These are phyloP conservation scores for Melospiza georgiana DNA, from an alignment of 2,113 vertebrate species.

Conservation along the genomic window DNA sequence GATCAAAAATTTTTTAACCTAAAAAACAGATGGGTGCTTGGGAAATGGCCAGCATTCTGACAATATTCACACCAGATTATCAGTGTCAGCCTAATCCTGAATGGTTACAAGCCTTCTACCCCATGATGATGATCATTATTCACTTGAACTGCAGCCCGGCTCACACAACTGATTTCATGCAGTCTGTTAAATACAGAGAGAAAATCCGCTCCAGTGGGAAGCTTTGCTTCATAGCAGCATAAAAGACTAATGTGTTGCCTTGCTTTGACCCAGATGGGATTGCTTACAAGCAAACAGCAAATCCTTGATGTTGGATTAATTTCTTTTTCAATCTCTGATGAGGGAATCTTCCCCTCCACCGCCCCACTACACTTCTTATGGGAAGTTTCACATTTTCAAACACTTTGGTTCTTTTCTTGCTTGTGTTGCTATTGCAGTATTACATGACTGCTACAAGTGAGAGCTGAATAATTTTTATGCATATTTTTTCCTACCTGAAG, in stretches of 20 bases:
- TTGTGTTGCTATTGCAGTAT: not conserved
- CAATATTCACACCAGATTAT: not conserved
- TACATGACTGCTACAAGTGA: not conserved
- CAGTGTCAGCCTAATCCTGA: not conserved
- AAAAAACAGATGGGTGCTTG: not conserved
- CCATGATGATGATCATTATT: not conserved
- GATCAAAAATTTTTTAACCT: not conserved
- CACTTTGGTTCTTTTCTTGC: not conserved
- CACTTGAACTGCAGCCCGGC: not conserved
- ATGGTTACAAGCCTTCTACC: not conserved
- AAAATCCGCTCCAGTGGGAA: not conserved
- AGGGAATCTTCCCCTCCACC: not conserved
- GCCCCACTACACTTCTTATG: accelerated
- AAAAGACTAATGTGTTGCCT: not conserved
- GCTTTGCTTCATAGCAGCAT: not conserved
- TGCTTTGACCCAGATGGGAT: not conserved
- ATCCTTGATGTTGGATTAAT: not conserved
- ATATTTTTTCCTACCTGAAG: not conserved
- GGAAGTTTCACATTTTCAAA: not conserved
- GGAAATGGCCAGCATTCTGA: not conserved
- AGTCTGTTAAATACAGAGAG: not conserved
- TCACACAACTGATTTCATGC: not conserved
- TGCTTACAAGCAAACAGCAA: not conserved
- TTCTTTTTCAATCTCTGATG: not conserved
- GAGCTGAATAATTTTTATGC: not conserved